Percentiles rank a stretch among this genome's conserved stretches.
These are phyloP conservation scores for Oscheius sp. DNA, from an alignment of 2,888 invertebrate species.

Conservation along the genomic window DNA sequence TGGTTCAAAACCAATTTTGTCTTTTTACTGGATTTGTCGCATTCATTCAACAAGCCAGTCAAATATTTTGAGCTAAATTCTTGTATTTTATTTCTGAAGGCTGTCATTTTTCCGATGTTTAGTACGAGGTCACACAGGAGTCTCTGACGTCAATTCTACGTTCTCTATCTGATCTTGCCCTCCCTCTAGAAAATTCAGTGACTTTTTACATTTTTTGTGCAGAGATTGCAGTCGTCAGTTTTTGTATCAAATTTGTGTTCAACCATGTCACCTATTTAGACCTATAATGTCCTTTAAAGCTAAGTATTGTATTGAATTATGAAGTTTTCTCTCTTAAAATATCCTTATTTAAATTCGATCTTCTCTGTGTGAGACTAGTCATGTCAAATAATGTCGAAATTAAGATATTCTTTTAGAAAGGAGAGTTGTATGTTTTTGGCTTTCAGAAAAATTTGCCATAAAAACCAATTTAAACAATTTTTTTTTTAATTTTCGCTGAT, in stretches of 20 bases:
- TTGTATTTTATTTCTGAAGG: not conserved
- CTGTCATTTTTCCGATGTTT: not conserved
- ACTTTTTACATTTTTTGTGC: not conserved
- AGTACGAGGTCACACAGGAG: constrained; percentile 24
- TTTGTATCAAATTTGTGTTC: not conserved
- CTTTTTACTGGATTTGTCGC: not conserved
- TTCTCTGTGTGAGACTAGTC: no score
- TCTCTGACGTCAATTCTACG: not conserved
- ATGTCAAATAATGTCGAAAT: no score
- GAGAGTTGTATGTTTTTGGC: no score
- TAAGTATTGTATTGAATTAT: no score
- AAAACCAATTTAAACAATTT: no score
- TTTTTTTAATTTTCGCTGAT: no score
- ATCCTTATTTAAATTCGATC: no score
- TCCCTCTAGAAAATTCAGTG: not conserved
- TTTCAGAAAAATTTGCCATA: no score
- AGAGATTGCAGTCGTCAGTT: constrained; percentile 1
- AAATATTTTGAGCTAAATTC: not conserved
- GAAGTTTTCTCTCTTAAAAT: no score
- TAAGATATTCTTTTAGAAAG: no score
- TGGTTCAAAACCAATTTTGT: constrained; percentile 10
- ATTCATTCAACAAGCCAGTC: not conserved
- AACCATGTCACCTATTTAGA: no score
- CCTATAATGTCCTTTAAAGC: no score
- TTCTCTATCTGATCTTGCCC: not conserved